These are phyloP conservation scores for Dryocosmus kuriphilus DNA, from an alignment of 2,888 invertebrate species.

Conservation along the genomic window DNA sequence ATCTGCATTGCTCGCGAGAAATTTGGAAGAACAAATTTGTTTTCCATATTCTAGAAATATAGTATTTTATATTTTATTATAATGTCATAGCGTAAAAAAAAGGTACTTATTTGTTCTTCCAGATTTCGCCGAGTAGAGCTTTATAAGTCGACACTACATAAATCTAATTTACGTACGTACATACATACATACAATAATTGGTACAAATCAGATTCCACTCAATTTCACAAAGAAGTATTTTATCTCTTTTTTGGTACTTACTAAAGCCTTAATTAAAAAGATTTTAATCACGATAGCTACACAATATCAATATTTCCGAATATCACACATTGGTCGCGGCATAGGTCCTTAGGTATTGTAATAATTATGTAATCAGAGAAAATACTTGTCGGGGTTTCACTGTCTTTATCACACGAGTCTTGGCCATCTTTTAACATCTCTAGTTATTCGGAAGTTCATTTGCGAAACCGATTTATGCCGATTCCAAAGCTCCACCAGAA, in stretches of 20 bases:
- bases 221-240: constrained; percentile 28
- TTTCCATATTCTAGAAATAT: constrained; percentile 29
- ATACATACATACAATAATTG: constrained; percentile 12
- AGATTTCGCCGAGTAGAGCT: constrained; percentile 1
- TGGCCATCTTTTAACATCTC: constrained; percentile 30
- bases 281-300: constrained; percentile 32
- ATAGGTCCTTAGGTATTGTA: constrained; percentile 16
- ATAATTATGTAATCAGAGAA: neutral
- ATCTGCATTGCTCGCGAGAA: constrained; percentile 27
- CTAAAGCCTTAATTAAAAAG: constrained; percentile 29
- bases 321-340: constrained; percentile 47
- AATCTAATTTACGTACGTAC: constrained; percentile 12
- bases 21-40: constrained; percentile 33
- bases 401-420: constrained; percentile 30
- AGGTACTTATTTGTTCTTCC: neutral
- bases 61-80: constrained; percentile 17
- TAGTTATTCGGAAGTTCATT: constrained; percentile 7
- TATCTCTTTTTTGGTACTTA: constrained; percentile 24
- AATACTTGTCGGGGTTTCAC: constrained; percentile 20
- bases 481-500: constrained; percentile 85
- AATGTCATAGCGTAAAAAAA: neutral
- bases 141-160: neutral
- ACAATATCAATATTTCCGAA: constrained; percentile 38
- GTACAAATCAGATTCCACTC: neutral
- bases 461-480: constrained; percentile 73